phyloP scores from a whole-genome alignment of 2,113 vertebrate species.

The Urocolius indicus region DNA sequence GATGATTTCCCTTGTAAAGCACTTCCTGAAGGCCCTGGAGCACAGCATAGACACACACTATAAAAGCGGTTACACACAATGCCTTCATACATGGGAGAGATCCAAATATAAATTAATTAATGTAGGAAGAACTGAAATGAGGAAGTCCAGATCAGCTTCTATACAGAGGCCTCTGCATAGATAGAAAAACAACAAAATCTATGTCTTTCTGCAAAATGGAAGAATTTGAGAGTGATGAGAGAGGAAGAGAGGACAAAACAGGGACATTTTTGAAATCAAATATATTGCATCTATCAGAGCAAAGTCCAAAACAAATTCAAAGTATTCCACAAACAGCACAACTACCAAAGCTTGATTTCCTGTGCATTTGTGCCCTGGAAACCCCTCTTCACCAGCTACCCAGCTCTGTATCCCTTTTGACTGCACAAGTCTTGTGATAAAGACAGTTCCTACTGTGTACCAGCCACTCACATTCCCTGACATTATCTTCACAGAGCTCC shows the following conservation, averaged over 20 bases:
- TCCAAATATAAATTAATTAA: not conserved
- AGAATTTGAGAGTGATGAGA: not conserved
- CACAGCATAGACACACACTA: not conserved
- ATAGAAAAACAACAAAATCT: not conserved
- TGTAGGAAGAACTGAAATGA: not conserved
- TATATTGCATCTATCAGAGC: not conserved
- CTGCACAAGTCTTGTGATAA: not conserved
- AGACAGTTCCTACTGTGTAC: not conserved
- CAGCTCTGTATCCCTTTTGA: not conserved
- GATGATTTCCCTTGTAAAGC: not conserved
- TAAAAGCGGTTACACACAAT: not conserved
- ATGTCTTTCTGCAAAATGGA: not conserved
- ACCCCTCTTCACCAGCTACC: not conserved
- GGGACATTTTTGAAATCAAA: not conserved
- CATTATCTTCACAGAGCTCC: not conserved
- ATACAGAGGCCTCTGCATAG: not conserved
- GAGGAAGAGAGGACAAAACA: not conserved
- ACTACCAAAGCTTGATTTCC: not conserved
- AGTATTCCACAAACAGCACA: not conserved
- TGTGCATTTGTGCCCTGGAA: not conserved
- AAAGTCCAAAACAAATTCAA: not conserved
- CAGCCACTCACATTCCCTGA: not conserved
- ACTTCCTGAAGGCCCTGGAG: not conserved
- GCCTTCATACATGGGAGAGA: not conserved
- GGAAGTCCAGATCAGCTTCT: not conserved